Base-by-base conservation (phyloP, 1,140 invertebrate genomes). In the Brachionus rotundiformis region DNA sequence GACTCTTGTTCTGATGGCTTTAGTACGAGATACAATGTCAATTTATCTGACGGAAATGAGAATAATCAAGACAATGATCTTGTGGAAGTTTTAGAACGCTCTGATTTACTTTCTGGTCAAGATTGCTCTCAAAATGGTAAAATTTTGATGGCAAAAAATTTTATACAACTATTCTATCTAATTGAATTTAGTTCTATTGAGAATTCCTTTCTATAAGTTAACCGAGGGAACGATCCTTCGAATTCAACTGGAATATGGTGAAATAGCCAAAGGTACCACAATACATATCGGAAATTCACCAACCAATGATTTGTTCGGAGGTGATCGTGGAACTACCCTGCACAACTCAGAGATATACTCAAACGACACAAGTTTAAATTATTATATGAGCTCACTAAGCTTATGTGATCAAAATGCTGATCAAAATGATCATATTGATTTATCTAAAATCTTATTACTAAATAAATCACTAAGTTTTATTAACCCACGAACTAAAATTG, bases 271-370 rank as follows among this genome's bases (percentile, higher is more conserved):
- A 36, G 76, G 76, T 10, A 63, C 54, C 10, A 79, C 76, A 36
- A 36, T 79, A 29, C 76, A 79, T 39, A 25, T 79, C 1, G 76
- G 76, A 19, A 79, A 79, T 54, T 79, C 76, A 8, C 76, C 76
- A 79, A 79, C 76, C 6, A 79, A 79, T 39, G 47, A 49, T 79
- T 39, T 79, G 31, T 29, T 54, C n/a, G 76, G 76, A 36, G 76
- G 76, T 16, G 76, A 79, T 39, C 76, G 47, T 10, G 27, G 36
- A 29, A 79, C 47, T 16, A 79, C 47, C 16, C 19, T 59, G 13
- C 27, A 79, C 11, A 79, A 79, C 19, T 31, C 76, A n/a, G 47
- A 79, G 25, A 79, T 79, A 16, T 54, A 79, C 25, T 49, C 76
- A 29, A 79, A 79, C 54, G 76, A 79, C 11, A 79, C 76, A 8